A percentile compares a stretch with the other conserved stretches of the same genome.
Conservation (phyloP, 2,888 invertebrate species). For the Aspidapion aeneum region DNA sequence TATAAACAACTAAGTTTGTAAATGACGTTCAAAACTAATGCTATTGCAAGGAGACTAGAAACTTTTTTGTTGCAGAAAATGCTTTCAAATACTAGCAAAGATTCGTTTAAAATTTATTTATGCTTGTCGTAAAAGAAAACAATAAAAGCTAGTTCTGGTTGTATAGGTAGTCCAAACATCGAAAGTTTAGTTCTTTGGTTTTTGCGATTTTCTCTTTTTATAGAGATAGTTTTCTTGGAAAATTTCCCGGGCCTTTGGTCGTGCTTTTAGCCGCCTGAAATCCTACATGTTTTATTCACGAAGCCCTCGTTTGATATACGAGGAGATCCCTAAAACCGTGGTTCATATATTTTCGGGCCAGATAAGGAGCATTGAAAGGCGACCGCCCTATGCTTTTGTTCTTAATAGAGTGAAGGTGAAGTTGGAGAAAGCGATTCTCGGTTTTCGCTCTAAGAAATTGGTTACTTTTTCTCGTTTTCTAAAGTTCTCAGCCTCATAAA, state of each 20-base stretch:
- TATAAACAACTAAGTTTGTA: too few relatives aligned
- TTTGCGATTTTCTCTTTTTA: background rate
- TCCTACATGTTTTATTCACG: constrained; percentile 21
- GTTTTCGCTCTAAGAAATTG: background rate
- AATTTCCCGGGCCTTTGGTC: background rate
- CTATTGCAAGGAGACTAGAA: too few relatives aligned
- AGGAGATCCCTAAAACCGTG: constrained; percentile 18
- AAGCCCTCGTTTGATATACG: constrained; percentile 17
- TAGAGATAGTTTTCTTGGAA: background rate
- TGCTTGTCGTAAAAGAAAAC: background rate
- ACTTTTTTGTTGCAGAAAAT: too few relatives aligned
- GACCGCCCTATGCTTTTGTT: background rate
- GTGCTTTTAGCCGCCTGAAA: background rate
- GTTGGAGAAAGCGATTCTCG: background rate
- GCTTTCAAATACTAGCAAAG: too few relatives aligned
- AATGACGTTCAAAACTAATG: too few relatives aligned
- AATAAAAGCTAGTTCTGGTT: background rate
- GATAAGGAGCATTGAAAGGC: constrained; percentile 15
- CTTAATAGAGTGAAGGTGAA: background rate
- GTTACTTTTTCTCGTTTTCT: too few relatives aligned
- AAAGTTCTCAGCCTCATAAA: too few relatives aligned
- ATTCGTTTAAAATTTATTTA: background rate
- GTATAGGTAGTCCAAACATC: too few relatives aligned
- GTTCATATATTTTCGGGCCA: constrained; percentile 14
- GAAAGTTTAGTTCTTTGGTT: background rate